phyloP scores from a whole-genome alignment of 2,888 invertebrate species.

The Encarsia formosa region DNA sequence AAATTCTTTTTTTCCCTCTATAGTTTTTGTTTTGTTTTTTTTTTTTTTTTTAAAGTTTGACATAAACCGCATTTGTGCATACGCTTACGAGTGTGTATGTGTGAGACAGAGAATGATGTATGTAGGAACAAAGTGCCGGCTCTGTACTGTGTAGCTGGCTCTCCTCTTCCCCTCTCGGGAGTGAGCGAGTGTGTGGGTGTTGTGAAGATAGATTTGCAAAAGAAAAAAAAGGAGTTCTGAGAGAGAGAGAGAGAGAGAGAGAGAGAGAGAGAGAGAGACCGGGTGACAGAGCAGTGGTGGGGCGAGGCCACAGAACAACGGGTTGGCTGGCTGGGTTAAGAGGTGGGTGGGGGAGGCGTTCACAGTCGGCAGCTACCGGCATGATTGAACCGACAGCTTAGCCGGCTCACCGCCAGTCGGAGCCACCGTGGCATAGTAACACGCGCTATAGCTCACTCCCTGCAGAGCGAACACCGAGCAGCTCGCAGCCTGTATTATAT shows the following conservation, averaged over 20 bases:
- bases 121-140: slow-evolving; percentile 2
- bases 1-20: too few relatives aligned
- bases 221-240: too few relatives aligned
- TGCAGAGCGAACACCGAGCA: slow-evolving; percentile 1
- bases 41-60: too few relatives aligned
- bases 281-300: background rate
- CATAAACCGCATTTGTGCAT: background rate
- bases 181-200: background rate
- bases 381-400: slow-evolving; percentile 28
- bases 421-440: slow-evolving; percentile 49
- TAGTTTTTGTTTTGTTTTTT: too few relatives aligned
- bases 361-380: slow-evolving; percentile 21
- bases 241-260: background rate
- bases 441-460: slow-evolving; percentile 35
- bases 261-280: background rate
- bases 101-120: background rate
- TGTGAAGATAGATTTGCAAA: slow-evolving; percentile 4
- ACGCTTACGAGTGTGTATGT: background rate
- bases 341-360: background rate
- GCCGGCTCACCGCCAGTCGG: slow-evolving; percentile 26
- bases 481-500: too few relatives aligned
- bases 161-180: background rate
- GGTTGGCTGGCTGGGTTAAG: background rate
- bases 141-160: slow-evolving; percentile 1
- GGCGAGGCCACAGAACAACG: slow-evolving; percentile 6